Base-by-base conservation (phyloP, 2,113 vertebrate species). In the Rhombomys opimus region DNA sequence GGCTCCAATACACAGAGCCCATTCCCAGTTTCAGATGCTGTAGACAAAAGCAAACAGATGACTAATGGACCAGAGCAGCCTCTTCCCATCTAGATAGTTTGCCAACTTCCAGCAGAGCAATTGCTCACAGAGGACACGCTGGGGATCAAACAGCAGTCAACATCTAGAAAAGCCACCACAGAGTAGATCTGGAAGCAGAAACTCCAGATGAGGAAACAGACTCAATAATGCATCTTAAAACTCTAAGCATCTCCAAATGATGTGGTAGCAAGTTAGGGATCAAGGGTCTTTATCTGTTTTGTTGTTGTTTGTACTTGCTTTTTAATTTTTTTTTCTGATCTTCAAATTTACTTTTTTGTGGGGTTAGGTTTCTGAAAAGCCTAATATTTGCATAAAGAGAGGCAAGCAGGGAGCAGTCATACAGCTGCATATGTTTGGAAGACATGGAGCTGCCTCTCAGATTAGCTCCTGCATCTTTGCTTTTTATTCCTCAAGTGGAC, bases 381-480 rank as follows among this genome's bases (percentile, higher is more conserved):
- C 94, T n/a, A 93, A 38, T 0, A 1, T 95, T 90, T 98, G 59
- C 70, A 57, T 73, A 7, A 78, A 84, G 54, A 94, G 93, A 91
- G 81, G 86, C 52, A 92, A 77, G 68, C 91, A 72, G 35, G 0
- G 30, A 8, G 59, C 20, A 89, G 85, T 78, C 35, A 88, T 72
- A 7, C 97, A 98, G 96, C 96, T 98, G 96, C 20, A 35, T 81
- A 65, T 52, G 22, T 96, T 97, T 97, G 91, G 87, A 63, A 89
- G 95, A 76, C 1, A 2, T 78, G 38, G 57, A 85, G 14, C 91
- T 97, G 89, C 89, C 32, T 27, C 18, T 95, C 96, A 96, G 97
- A 95, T 97, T 97, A 94, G 59, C 95, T 97, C 96, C 90, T 97
- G 89, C 89, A 89, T 38, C 89, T 97, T 97, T 98, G 78, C 30